Percentiles rank a stretch among this genome's conserved stretches.
Conservation (phyloP, 2,797 vertebrate genomes). For the Lepus townsendii region DNA sequence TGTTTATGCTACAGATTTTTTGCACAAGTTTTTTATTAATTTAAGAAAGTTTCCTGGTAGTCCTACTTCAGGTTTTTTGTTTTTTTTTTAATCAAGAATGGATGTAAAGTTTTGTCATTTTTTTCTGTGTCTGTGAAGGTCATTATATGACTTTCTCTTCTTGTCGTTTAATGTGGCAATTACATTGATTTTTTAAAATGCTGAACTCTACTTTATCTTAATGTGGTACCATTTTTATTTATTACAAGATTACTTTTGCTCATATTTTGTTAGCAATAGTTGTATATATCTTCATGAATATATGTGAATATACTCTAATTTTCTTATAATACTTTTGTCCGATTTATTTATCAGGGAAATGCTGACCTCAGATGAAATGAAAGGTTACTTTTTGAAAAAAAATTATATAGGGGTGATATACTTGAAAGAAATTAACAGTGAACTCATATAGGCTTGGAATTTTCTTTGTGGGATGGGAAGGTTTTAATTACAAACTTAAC, state of each 20-base stretch:
- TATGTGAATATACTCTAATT: neutral
- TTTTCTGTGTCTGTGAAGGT: neutral
- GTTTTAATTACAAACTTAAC: neutral
- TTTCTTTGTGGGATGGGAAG: neutral
- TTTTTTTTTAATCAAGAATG: neutral
- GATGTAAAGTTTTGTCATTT: neutral
- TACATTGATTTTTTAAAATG: neutral
- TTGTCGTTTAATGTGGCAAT: neutral
- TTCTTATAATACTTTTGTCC: neutral
- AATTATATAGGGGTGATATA: neutral
- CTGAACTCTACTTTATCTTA: neutral
- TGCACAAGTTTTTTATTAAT: neutral
- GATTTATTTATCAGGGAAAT: neutral
- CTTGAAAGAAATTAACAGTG: neutral
- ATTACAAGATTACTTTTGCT: neutral
- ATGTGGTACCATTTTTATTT: neutral
- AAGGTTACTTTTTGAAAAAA: neutral
- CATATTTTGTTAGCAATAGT: neutral
- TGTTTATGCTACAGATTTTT: neutral
- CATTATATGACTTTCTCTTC: neutral
- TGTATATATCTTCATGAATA: neutral
- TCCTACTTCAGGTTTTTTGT: neutral
- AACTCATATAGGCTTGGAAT: neutral
- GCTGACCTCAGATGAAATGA: neutral
- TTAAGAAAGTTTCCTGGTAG: neutral